Base-by-base conservation (phyloP, 1,140 invertebrate genomes). In the Wasmannia auropunctata region DNA sequence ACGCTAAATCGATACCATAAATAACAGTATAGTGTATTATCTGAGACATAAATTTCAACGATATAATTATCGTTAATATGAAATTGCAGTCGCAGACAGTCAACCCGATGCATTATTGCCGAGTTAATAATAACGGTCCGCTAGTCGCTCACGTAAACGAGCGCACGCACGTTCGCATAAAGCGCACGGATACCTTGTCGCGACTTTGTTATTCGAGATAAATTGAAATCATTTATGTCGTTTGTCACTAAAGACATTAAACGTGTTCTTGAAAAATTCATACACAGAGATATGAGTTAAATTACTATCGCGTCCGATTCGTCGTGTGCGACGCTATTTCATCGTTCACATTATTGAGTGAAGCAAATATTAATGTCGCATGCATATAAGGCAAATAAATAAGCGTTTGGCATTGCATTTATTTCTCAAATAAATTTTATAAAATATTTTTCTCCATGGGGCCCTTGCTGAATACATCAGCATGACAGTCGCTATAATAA, bases 41-140 rank as follows among this genome's bases (percentile, higher is more conserved):
- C 79, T n/a, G 49, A 2, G 65, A 58, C 37, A 83, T 83, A 83
- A 83, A 83, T 83, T 74, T 58, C 28, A 58, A 83, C 79, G 79
- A 83, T 83, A 74, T 83, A 83, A 83, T 83, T 83, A 83, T 74
- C 67, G 67, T 83, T 83, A 83, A 74, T 83, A 16, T 28, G 37
- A 83, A 83, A 83, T 72, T 83, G 56, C 49, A 81, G 51, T 43
- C 58, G 79, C n/a, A 25, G 19, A 43, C n/a, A 37, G 34, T 40
- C 43, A n/a, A 40, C 37, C 19, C 51, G 65, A 58, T 70, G 65
- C 51, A 70, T 81, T 81, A 81, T 81, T 72, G 54, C 63, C 49
- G 34, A 81, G 77, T 58, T 51, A 74, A 74, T 83, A 83, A 83
- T 83, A 83, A 83, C 51, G 14, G 25, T 81, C 58, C 22, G 22